Base-by-base conservation (phyloP, 2,797 vertebrate genomes). In the Poecilia picta region DNA sequence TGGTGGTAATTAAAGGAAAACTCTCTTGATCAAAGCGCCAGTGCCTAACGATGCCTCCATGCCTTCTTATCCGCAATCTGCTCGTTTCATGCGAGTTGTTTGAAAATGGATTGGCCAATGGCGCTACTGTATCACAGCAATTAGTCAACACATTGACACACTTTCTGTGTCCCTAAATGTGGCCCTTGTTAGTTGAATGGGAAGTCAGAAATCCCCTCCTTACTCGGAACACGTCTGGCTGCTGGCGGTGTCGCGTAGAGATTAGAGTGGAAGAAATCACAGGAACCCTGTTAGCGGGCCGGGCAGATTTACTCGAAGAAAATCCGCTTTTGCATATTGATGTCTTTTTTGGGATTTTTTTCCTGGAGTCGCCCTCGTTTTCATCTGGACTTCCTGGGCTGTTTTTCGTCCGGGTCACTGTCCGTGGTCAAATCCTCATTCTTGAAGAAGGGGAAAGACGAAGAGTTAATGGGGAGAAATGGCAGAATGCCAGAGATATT, bases 121-220 rank as follows among this genome's bases (percentile, higher is more conserved):
- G 87, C 33, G 15, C 72, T 81, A 74, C 88, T 72, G 84, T 83
- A 83, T 57, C 76, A 2, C 46, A 5, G 89, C 90, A 92, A 94
- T 94, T 94, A 94, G 89, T 90, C 81, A 89, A 79, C 86, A 84
- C 87, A 81, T 62, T 84, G 88, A 86, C 88, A 89, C 83, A 85
- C 83, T 86, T 91, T 75, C 85, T 76, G 76, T 73, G 82, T 82
- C 90, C 74, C 80, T 83, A 80, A 85, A 86, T 53, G 73, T 8
- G 5, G 8, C 51, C 79, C 85, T 85, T 85, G 85, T 90, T 91
- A 89, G 89, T 75, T 8, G 47, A 78, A 43, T 13, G 64, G 75
- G 39, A 77, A 86, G 76, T 84, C 76, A 59, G 68, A 84, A 90
- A 81, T 72, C 43, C 78, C 78, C 45, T 71, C 85, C 83, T 51